Evolutionary conservation across 1,140 invertebrate species (phyloP).

Genomic region (Neodiprion virginianus): DNA sequence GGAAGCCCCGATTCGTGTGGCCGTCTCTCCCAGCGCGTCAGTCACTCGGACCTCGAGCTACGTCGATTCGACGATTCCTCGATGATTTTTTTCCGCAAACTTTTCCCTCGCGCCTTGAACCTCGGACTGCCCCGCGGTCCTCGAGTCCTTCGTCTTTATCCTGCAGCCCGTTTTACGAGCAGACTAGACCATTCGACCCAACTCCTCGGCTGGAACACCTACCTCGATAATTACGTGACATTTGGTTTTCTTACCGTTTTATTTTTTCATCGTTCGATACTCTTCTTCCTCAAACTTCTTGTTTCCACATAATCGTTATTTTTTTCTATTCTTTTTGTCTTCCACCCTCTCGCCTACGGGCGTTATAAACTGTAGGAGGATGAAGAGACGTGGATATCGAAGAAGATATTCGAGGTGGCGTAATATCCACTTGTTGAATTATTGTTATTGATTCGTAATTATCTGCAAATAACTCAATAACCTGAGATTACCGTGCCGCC

Average conservation of each 20-base stretch:
- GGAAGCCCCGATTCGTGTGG: too few species aligned
- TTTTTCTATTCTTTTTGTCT: too few species aligned
- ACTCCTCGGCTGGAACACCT: conserved; percentile 46
- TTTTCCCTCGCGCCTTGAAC: too few species aligned
- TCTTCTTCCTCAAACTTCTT: too few species aligned
- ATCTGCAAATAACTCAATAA: conserved; percentile 58
- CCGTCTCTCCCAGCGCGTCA: too few species aligned
- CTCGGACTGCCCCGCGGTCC: conserved; percentile 43
- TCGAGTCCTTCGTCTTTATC: conserved; percentile 49
- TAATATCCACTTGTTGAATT: conserved; percentile 37
- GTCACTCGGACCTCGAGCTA: too few species aligned
- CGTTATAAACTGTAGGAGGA: too few species aligned
- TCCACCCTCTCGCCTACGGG: too few species aligned
- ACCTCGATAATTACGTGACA: conserved; percentile 58
- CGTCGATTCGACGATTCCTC: too few species aligned
- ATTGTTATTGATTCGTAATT: conserved; percentile 57
- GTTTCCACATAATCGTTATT: too few species aligned
- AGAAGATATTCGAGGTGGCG: conserved; percentile 10
- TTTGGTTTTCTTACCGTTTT: conserved; percentile 52
- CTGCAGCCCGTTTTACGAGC: conserved; percentile 46
- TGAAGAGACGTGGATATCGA: neutral
- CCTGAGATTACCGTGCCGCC: conserved; percentile 31
- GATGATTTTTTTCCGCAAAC: too few species aligned
- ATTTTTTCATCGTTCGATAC: conserved; percentile 39
- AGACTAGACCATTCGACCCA: neutral